Base-by-base conservation (phyloP, 2,113 vertebrate species). In the Eulacestoma nigropectus region DNA sequence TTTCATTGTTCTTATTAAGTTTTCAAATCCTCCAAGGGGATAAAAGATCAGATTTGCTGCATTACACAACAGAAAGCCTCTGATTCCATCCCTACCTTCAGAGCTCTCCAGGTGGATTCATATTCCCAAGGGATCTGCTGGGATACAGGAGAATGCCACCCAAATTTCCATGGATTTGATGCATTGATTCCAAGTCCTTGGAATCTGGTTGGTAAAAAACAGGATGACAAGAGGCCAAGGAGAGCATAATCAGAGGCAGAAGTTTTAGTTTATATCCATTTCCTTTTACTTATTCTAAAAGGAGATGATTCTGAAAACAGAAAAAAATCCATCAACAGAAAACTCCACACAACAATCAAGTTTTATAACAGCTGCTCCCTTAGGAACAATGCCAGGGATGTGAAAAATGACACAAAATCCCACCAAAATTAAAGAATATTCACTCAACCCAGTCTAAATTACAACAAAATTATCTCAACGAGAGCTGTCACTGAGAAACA, bases 31-130 rank as follows among this genome's bases (percentile, higher is more conserved):
- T 23, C 30, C 59, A 47, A 49, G 1, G 1, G 25, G 49, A 63
- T 5, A 5, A 25, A 83, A 57, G 17, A 13, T 4, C 4, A 6
- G 4, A 73, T 65, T 85, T 86, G 22, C 27, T 56, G 21, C 10
- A 33, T 27, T 6, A 10, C 25, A 22, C 11, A 23, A 32, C 0
- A 26, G 0, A 16, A 86, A 77, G 25, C 5, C 12, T 10, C 10
- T 14, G 23, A 44, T 60, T 76, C 47, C 52, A 17, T 11, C 27
- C 10, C 16, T 41, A 8, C 16, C 13, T 11, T 67, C 53, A 16
- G 57, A 79, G 29, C 26, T 30, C 32, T 59, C 7, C 7, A 2
- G 8, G 23, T 23, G 76, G 13, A 47, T 37, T 64, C 13, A 2
- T 10, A 8, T 27, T 83, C 64, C 65, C 68, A 35, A 82, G 22